These are phyloP conservation scores for Achroia grisella DNA, from an alignment of 1,140 invertebrate species.

Conservation along the genomic window DNA sequence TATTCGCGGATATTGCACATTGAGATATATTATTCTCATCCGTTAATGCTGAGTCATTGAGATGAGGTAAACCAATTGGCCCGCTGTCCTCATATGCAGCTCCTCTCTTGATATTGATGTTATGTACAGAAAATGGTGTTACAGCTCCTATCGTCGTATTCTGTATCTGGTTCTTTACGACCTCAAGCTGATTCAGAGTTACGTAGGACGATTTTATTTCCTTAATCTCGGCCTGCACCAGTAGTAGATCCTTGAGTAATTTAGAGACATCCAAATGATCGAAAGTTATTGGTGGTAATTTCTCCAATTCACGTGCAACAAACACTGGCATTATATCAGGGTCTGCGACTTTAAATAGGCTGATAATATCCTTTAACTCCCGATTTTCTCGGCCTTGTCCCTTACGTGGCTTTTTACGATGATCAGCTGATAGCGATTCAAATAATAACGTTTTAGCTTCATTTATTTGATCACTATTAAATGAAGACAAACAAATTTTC, in stretches of 20 bases:
- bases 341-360: constrained; percentile 10
- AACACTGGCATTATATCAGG: constrained; percentile 14
- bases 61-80: neutral
- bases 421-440: constrained; percentile 3
- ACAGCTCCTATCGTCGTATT: too few relatives aligned
- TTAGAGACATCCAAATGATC: constrained; percentile 14
- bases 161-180: too few relatives aligned
- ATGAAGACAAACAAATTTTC: constrained; percentile 12
- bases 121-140: neutral
- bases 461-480: constrained; percentile 10
- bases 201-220: constrained; percentile 8
- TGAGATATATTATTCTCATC: neutral
- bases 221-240: constrained; percentile 9
- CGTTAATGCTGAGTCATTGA: neutral
- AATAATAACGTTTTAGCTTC: constrained; percentile 13
- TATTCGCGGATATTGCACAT: neutral
- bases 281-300: constrained; percentile 12
- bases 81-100: neutral
- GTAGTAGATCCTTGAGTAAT: constrained; percentile 15
- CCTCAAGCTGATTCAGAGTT: constrained; percentile 9
- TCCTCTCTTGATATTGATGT: neutral
- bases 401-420: constrained; percentile 4
- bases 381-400: constrained; percentile 3
- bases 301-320: constrained; percentile 12
- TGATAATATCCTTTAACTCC: constrained; percentile 10